These are phyloP conservation scores for Sebastes itinus DNA, from an alignment of 2,797 vertebrate species.

Conservation along the genomic window DNA sequence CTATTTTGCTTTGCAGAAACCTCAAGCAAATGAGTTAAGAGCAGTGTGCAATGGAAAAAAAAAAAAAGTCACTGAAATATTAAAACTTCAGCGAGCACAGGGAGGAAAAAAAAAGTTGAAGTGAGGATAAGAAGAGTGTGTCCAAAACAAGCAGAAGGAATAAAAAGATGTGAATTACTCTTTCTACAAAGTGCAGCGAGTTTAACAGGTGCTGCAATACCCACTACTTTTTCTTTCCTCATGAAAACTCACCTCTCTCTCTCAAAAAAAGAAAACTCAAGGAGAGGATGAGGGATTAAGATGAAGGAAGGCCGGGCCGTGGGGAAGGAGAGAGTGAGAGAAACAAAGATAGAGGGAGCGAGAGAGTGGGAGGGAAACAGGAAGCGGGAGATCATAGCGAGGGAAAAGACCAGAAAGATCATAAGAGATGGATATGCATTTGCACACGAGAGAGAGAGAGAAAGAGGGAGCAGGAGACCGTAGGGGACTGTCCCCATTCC, in stretches of 20 bases:
- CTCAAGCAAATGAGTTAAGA: constrained; percentile 54
- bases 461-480: constrained; percentile 72
- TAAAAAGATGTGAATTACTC: constrained; percentile 48
- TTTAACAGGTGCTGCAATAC: constrained; percentile 74
- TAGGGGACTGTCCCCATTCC: constrained; percentile 80
- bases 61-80: constrained; percentile 45
- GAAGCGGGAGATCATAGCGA: constrained; percentile 75
- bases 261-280: constrained; percentile 40
- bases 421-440: constrained; percentile 74
- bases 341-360: constrained; percentile 65
- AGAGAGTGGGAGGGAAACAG: constrained; percentile 76
- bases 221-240: constrained; percentile 60
- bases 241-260: constrained; percentile 63
- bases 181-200: constrained; percentile 61
- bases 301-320: constrained; percentile 73
- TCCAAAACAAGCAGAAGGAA: constrained; percentile 48
- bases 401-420: constrained; percentile 75
- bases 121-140: constrained; percentile 33
- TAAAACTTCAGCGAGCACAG: constrained; percentile 49
- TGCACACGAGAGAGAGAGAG: constrained; percentile 68
- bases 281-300: constrained; percentile 66
- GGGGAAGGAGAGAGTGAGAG: constrained; percentile 69
- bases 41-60: background rate
- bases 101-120: constrained; percentile 47
- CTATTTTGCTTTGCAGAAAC: constrained; percentile 57